Evolutionary conservation across 2,888 invertebrate genomes (phyloP).

Genomic region (Thymelicus sylvestris): DNA sequence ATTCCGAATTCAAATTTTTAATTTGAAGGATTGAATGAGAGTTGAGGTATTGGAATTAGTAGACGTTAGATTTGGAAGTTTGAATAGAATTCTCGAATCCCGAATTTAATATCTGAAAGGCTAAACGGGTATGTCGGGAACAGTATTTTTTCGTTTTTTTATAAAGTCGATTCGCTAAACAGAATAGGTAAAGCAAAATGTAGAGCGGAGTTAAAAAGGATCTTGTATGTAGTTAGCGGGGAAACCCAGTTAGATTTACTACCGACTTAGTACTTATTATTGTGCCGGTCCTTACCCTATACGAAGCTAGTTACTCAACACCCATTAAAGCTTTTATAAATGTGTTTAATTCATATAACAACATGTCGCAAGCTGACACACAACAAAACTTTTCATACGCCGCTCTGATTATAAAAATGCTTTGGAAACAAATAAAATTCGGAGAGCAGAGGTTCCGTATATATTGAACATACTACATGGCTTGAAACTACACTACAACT

Average conservation of each 20-base stretch:
- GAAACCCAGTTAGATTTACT: too few relatives aligned
- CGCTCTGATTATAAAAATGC: background rate
- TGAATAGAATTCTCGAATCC: background rate
- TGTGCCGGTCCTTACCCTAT: too few relatives aligned
- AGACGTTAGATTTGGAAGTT: background rate
- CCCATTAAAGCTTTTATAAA: background rate
- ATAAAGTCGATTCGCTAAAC: too few relatives aligned
- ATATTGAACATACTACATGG: too few relatives aligned
- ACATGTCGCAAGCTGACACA: constrained; percentile 1
- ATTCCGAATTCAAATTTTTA: constrained; percentile 19
- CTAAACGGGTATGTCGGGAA: background rate
- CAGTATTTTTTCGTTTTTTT: background rate
- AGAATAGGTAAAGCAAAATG: too few relatives aligned
- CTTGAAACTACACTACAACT: too few relatives aligned
- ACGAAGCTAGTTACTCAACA: background rate
- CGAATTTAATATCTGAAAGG: background rate
- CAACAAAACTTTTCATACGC: background rate
- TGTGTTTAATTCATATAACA: background rate
- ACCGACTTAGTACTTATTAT: too few relatives aligned
- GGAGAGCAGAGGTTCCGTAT: background rate
- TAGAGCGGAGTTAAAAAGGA: too few relatives aligned
- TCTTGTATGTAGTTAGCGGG: too few relatives aligned
- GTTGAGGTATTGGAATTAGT: background rate
- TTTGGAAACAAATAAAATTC: too few relatives aligned
- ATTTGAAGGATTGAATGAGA: constrained; percentile 2